phyloP scores from a whole-genome alignment of 2,113 vertebrate species.

The Myotis davidii region DNA sequence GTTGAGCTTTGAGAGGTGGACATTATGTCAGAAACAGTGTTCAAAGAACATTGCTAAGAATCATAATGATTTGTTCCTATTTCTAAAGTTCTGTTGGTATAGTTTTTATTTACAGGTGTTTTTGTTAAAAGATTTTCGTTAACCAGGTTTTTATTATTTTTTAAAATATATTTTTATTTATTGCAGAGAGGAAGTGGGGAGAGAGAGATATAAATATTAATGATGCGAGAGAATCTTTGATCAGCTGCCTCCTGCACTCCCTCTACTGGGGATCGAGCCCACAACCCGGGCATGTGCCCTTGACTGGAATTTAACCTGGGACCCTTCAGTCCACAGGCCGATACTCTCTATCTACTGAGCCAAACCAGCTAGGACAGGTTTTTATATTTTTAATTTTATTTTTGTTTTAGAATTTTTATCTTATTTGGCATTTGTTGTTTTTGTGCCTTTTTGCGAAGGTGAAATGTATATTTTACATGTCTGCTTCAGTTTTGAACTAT shows the following conservation, averaged over 20 bases:
- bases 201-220: too few species aligned
- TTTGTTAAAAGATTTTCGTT: conserved; percentile 49
- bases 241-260: too few species aligned
- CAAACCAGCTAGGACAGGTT: neutral
- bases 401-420: conserved; percentile 25
- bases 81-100: neutral
- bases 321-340: too few species aligned
- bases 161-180: too few species aligned
- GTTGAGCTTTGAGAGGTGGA: neutral
- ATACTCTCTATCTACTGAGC: too few species aligned
- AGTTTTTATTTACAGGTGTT: conserved; percentile 15
- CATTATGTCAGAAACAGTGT: neutral
- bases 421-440: neutral
- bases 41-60: neutral
- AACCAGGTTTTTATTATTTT: neutral
- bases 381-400: neutral
- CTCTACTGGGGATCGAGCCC: too few species aligned
- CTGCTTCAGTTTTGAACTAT: neutral
- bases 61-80: neutral
- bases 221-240: too few species aligned
- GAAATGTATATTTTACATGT: conserved; percentile 14
- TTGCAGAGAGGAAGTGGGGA: too few species aligned
- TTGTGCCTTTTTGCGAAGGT: neutral
- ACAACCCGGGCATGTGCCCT: too few species aligned
- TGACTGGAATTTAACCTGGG: too few species aligned